These are phyloP conservation scores for Phylloscopus trochiloides DNA, from an alignment of 2,113 vertebrate genomes.

Conservation along the genomic window DNA sequence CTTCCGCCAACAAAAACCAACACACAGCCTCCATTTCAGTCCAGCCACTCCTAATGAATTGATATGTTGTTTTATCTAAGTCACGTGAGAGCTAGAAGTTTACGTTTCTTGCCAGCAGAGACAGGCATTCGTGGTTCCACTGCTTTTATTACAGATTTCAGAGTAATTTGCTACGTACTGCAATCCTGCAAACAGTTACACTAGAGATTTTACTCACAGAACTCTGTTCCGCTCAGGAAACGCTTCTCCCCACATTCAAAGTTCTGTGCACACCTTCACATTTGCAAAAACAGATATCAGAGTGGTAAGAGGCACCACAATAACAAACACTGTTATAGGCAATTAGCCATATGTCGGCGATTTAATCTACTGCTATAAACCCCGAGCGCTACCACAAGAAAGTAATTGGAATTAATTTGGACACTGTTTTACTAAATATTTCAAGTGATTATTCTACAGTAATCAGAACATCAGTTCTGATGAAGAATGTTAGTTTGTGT, in stretches of 20 bases:
- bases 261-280: background rate
- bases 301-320: background rate
- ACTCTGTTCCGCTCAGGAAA: background rate
- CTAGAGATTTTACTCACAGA: background rate
- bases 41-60: background rate
- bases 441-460: constrained; percentile 28
- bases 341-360: background rate
- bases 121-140: background rate
- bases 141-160: background rate
- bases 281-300: background rate
- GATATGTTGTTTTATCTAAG: background rate
- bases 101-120: background rate
- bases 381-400: background rate
- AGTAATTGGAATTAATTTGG: constrained; percentile 51
- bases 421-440: constrained; percentile 35
- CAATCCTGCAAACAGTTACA: background rate
- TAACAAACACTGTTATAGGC: background rate
- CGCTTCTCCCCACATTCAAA: background rate
- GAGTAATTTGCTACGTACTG: background rate
- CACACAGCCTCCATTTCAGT: background rate
- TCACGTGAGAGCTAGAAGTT: background rate
- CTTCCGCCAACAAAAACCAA: constrained; percentile 25
- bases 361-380: constrained; percentile 1
- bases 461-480: constrained; percentile 21
- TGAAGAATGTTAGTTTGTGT: background rate